Evolutionary conservation across 2,113 vertebrate genomes (phyloP).

Genomic region (Balaeniceps rex): DNA sequence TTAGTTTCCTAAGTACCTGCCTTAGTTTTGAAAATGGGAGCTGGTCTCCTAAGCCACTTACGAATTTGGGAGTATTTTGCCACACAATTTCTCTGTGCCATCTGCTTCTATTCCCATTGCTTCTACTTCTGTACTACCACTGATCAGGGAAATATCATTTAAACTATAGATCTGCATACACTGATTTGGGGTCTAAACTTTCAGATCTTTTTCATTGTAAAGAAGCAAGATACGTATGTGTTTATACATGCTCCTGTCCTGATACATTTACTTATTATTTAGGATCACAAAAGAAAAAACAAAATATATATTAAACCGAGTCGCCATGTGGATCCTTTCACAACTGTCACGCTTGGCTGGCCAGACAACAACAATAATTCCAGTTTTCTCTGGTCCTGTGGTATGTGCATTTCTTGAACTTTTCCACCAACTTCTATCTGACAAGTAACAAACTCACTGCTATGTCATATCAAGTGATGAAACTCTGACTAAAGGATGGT

Average conservation of each 20-base stretch:
- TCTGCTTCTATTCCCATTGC: background rate
- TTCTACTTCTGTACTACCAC: background rate
- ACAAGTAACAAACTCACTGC: background rate
- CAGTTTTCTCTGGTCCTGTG: slow-evolving; percentile 71
- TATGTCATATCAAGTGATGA: background rate
- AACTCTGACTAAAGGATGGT: background rate
- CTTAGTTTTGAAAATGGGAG: background rate
- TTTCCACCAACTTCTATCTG: background rate
- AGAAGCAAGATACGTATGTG: background rate
- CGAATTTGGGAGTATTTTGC: background rate
- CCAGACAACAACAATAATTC: background rate
- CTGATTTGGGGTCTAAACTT: background rate
- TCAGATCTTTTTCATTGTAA: background rate
- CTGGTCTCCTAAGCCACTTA: background rate
- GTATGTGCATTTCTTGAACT: slow-evolving; percentile 45
- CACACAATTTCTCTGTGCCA: background rate
- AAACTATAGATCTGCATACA: background rate
- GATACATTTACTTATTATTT: background rate
- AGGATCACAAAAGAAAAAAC: slow-evolving; percentile 13
- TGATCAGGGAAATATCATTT: background rate
- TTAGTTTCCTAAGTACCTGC: background rate
- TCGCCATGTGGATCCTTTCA: slow-evolving; percentile 64
- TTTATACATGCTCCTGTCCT: background rate
- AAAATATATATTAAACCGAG: slow-evolving; percentile 51
- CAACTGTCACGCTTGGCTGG: slow-evolving; percentile 61